phyloP scores from a whole-genome alignment of 2,797 vertebrate species.

The Falco columbarius region DNA sequence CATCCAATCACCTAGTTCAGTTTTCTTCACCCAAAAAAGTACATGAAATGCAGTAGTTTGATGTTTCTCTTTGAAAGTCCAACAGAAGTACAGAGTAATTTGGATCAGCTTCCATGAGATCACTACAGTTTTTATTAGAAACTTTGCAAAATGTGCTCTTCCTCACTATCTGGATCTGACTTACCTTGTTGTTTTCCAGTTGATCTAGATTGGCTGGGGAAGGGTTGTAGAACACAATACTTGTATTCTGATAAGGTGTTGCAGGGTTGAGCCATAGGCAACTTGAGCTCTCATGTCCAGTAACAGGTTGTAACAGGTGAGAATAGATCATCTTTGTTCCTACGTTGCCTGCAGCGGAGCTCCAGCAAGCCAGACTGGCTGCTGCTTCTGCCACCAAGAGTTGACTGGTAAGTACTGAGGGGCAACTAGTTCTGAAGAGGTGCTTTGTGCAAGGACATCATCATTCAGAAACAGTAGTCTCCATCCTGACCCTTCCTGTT shows the following conservation, averaged over 20 bases:
- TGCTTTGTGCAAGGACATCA: background rate
- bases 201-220: background rate
- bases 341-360: background rate
- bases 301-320: background rate
- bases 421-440: background rate
- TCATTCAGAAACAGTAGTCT: background rate
- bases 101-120: background rate
- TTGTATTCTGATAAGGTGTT: background rate
- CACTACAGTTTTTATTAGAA: conserved; percentile 38
- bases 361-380: background rate
- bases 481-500: background rate
- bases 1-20: conserved; percentile 4
- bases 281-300: background rate
- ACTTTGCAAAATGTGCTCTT: background rate
- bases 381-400: background rate
- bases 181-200: background rate
- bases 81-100: conserved; percentile 10
- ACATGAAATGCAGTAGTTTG: background rate
- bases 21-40: conserved; percentile 34
- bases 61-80: background rate
- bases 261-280: background rate
- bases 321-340: background rate
- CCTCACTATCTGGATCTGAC: background rate
- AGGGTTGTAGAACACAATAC: background rate
- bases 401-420: background rate